phyloP scores from a whole-genome alignment of 1,140 invertebrate species.

The Drosophila hydei region DNA sequence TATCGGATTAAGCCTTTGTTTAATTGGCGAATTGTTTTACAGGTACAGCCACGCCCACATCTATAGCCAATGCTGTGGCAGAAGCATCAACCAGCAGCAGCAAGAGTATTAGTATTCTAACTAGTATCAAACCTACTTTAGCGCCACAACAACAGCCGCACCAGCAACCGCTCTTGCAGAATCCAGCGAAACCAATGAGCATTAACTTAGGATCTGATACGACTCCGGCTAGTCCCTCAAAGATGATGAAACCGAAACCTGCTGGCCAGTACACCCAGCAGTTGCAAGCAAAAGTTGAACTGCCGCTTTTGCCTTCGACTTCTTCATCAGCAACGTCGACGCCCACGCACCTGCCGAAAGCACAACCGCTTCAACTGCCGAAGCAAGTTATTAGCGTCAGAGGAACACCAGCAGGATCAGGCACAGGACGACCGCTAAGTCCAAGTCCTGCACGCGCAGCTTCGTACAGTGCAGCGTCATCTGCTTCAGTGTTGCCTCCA shows the following conservation, averaged over 20 bases:
- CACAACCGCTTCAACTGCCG: slow-evolving; percentile 22
- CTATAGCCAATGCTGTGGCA: slow-evolving; percentile 68
- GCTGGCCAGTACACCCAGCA: background rate
- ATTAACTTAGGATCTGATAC: slow-evolving; percentile 23
- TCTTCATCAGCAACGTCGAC: slow-evolving; percentile 69
- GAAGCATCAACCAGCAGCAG: slow-evolving; percentile 47
- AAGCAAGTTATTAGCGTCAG: slow-evolving; percentile 14
- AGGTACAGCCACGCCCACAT: slow-evolving; percentile 69
- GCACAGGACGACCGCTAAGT: background rate
- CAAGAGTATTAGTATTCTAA: slow-evolving; percentile 44
- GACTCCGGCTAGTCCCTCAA: slow-evolving; percentile 4
- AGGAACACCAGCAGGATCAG: background rate
- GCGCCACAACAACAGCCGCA: slow-evolving; percentile 5
- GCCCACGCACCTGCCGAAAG: slow-evolving; percentile 53
- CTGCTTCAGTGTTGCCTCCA: slow-evolving; percentile 28
- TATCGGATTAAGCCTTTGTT: background rate
- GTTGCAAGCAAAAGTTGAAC: slow-evolving; percentile 7
- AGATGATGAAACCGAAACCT: background rate
- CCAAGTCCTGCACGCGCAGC: background rate
- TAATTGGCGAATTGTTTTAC: background rate
- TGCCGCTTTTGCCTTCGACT: slow-evolving; percentile 25
- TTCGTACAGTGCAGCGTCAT: background rate
- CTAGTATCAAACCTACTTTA: slow-evolving; percentile 9
- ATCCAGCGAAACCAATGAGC: slow-evolving; percentile 41
- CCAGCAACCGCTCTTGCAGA: slow-evolving; percentile 9